These are phyloP conservation scores for Cephus pygmeus DNA, from an alignment of 2,888 invertebrate genomes.

Conservation along the genomic window DNA sequence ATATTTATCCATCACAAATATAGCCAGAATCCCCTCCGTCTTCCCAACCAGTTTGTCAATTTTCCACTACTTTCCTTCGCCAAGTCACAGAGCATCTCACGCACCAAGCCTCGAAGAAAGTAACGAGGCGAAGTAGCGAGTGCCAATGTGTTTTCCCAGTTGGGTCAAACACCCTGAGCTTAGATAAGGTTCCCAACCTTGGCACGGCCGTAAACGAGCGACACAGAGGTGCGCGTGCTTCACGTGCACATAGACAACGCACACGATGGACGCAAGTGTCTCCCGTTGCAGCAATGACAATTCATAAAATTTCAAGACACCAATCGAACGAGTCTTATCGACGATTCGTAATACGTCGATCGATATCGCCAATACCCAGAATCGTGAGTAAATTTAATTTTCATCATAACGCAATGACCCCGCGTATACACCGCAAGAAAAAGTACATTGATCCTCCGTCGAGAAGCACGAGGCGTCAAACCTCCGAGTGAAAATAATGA, in stretches of 20 bases:
- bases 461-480: background rate
- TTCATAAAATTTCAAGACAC: background rate
- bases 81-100: background rate
- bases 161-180: constrained; percentile 56
- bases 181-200: constrained; percentile 57
- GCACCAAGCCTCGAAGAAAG: background rate
- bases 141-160: constrained; percentile 53
- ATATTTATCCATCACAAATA: background rate
- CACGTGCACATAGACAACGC: background rate
- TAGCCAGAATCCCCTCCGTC: background rate
- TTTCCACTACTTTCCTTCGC: background rate
- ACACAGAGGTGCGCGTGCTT: background rate
- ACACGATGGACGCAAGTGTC: background rate
- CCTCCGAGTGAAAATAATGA: background rate
- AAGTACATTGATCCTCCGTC: background rate
- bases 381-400: background rate
- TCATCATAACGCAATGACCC: background rate
- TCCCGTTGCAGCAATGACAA: background rate
- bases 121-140: constrained; percentile 11
- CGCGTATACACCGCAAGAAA: background rate
- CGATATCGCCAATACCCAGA: background rate
- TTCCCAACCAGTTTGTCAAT: background rate
- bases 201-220: constrained; percentile 39
- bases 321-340: background rate
- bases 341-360: background rate